These are phyloP conservation scores for Connochaetes taurinus DNA, from an alignment of 2,113 vertebrate species.

Conservation along the genomic window DNA sequence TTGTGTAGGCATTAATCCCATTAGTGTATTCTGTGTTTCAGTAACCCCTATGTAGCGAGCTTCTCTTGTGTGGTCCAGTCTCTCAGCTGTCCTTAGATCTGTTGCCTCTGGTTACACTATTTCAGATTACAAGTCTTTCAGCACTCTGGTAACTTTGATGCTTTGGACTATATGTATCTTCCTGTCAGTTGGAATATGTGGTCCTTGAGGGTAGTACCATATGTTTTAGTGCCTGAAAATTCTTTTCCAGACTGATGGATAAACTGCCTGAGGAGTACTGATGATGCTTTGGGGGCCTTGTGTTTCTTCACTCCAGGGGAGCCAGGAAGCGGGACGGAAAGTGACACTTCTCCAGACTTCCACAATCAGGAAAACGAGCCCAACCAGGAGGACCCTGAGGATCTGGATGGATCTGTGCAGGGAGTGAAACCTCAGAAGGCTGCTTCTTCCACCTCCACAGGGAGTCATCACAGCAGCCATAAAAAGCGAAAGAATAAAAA, in stretches of 20 bases:
- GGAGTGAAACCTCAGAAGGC: constrained; percentile 97
- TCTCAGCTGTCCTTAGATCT: not conserved
- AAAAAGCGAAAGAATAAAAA: constrained; percentile 99
- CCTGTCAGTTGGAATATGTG: not conserved
- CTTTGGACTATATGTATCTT: not conserved
- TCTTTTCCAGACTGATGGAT: not conserved
- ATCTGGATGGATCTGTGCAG: constrained; percentile 92
- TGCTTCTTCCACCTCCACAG: constrained; percentile 91
- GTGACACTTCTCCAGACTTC: constrained; percentile 96
- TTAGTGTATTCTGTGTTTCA: not conserved
- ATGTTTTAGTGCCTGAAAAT: not conserved
- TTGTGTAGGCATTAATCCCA: not conserved
- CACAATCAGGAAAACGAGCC: constrained; percentile 99
- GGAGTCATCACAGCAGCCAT: constrained; percentile 96
- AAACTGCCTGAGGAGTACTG: not conserved
- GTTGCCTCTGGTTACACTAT: not conserved
- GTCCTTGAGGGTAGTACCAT: not conserved
- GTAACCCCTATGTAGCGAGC: not conserved
- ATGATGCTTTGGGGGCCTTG: not conserved
- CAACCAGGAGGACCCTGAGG: constrained; percentile 94
- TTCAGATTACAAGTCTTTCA: not conserved
- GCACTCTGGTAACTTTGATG: not conserved
- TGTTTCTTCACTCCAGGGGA: constrained; percentile 84
- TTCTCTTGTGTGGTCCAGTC: not conserved
- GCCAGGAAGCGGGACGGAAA: constrained; percentile 96